phyloP scores from a whole-genome alignment of 2,113 vertebrate genomes.

The Callocephalon fimbriatum region DNA sequence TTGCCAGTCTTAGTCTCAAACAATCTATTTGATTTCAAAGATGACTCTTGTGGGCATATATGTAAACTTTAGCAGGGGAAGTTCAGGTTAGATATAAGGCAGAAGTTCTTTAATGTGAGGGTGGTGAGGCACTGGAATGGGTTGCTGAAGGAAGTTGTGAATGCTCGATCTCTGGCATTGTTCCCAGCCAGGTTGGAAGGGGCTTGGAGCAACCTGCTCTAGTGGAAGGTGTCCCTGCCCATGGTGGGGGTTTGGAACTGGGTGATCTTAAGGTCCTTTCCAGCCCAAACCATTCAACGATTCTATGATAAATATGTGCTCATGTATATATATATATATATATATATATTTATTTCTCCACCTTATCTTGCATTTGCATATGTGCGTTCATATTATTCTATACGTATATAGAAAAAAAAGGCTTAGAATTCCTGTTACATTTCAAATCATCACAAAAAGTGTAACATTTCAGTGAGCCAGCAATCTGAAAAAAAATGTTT shows the following conservation, averaged over 20 bases:
- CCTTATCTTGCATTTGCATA: not conserved
- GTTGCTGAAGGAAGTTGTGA: not conserved
- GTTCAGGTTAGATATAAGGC: not conserved
- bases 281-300: not conserved
- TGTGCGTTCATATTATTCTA: accelerated
- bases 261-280: not conserved
- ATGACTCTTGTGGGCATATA: not conserved
- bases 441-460: not conserved
- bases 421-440: not conserved
- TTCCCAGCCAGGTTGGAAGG: not conserved
- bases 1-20: not conserved
- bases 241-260: not conserved
- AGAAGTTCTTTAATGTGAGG: not conserved
- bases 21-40: not conserved
- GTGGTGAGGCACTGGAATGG: not conserved
- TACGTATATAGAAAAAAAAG: not conserved
- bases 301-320: not conserved
- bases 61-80: not conserved
- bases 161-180: not conserved
- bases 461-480: not conserved
- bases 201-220: not conserved
- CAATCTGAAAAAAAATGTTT: not conserved
- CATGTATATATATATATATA: not conserved
- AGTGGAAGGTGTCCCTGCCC: not conserved
- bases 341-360: not conserved